Evolutionary conservation across 2,797 vertebrate species (phyloP), one percentile per base, ranked within the genome.

Genomic region (Sphenodon punctatus): DNA sequence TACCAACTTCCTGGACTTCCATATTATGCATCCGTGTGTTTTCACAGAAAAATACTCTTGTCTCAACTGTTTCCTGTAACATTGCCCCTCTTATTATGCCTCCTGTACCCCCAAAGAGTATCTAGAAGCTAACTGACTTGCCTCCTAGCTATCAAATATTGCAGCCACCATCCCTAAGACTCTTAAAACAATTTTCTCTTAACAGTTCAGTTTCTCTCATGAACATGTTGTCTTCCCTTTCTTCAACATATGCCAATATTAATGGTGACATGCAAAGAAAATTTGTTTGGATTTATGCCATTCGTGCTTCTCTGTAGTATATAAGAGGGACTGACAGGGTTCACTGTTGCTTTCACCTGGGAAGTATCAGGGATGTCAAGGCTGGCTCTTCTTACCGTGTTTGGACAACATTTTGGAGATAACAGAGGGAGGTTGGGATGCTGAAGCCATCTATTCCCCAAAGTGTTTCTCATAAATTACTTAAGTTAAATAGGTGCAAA

Each of bases 141-240:
- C 3, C 66, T 88, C 4, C 30, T 2, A 49, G 78, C 8, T 58
- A 1, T 75, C 10, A 7, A 25, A 27, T 60, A 36, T 32, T 67
- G 61, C 64, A 61, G 27, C 27, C 78, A 23, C 20, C 68, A 30
- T 22, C 43, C 5, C n/a, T 43, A 17, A 10, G 6, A 8, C 53
- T 85, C 32, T 58, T 12, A 58, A 11, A 71, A 67, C 42, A 78
- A 6, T 74, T 80, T 16, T 51, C 51, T 80, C 43, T 32, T 76
- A 6, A 8, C 14, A 61, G 45, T 42, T 42, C 12, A 41, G 41
- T 14, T 41, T 64, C 32, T 32, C 41, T 55, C 13, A 32, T 23
- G 67, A 41, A 41, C 83, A 83, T 67, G 38, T 30, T 70, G 86
- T 61, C 75, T 82, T 76, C 68, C 61, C 23, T 85, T 63, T 69